Base-by-base conservation (phyloP, 2,888 invertebrate species). In the Artemia sp. region DNA sequence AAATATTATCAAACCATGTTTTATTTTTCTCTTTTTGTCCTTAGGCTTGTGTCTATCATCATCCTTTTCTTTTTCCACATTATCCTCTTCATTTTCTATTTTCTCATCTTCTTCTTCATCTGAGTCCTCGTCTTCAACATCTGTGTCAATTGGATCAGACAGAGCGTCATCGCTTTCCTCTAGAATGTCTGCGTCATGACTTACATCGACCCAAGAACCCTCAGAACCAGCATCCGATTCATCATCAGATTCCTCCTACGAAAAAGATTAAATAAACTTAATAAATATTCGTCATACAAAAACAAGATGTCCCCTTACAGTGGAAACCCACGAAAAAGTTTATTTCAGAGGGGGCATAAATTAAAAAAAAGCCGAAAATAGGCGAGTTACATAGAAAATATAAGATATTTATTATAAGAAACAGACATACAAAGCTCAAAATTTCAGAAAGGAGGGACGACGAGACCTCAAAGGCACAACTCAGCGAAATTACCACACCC, bases 121-220 rank as follows among this genome's bases (percentile, higher is more conserved):
- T 2, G 82, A 81, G 74, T 83, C 82, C 68, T 83, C 81, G 74
- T 84, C 85, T 38, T 83, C 83, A 71, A 81, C 82, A 69, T 83
- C 84, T 53, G 84, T 68, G 38, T 67, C 70, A 68, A 38, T 38
- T 38, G 38, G 38, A 38, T 38, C 38, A 38, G 38, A 38, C 69
- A 38, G 24, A 10, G 52, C 71, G 51, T 51, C 52, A n/a, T 50
- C 71, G 51, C 67, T 52, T 51, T 58, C 82, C 77, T 84, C 84
- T 72, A 69, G 73, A 12, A 75, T 75, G 69, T 73, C 72, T 51
- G 74, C 74, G 67, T 79, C 80, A 66, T 81, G 79, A 9, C 78
- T 75, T 1, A 83, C 79, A 75, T 82, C 79, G 4, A 82, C 78
- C 83, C 83, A 83, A 53, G 81, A 81, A 74, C 79, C 81, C 73